Base-by-base conservation (phyloP, 2,888 invertebrate species). In the Sminthurinus aureus region DNA sequence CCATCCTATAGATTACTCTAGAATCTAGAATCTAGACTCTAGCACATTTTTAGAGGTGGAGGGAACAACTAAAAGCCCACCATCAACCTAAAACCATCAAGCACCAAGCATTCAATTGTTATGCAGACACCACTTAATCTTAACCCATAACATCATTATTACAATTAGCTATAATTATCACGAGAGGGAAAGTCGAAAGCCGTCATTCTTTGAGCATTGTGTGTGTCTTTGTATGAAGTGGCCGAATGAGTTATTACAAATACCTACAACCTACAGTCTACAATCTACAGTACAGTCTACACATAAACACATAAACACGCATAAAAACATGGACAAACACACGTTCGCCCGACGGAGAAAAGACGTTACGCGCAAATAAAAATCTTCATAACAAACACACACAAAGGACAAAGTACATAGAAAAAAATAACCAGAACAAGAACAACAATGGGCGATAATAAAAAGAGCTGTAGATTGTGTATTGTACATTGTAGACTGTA, bases 121-220 rank as follows among this genome's bases (percentile, higher is more conserved):
- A 24, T 71, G 8, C 71, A 71, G 71, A 24, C 71, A 71, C 8
- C 22, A 69, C 69, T 69, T 69, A 69, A 69, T 11, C n/a, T 69
- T 11, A 22, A 22, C 69, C n/a, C 13, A 69, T 69, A 69, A 22
- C 69, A 69, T 69, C 69, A 69, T 71, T 71, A 71, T 71, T 24
- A 24, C 24, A 22, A 71, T 71, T 71, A 71, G 71, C 71, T 71
- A 71, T 71, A 71, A 71, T 71, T 71, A 71, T 71, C 71, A 71
- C 13, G 71, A 71, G 71, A 69, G 69, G 69, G 69, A 69, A 69
- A 22, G 69, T 11, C 0, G 69, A 69, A 69, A 69, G 69, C 69
- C 18, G 71, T 24, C 26, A 71, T 71, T 71, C 71, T 71, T 71
- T 15, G 18, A 6, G 24, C 12, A 24, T 9, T 9, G 24, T 22